phyloP scores from a whole-genome alignment of 2,113 vertebrate genomes.

The Ciconia maguari region DNA sequence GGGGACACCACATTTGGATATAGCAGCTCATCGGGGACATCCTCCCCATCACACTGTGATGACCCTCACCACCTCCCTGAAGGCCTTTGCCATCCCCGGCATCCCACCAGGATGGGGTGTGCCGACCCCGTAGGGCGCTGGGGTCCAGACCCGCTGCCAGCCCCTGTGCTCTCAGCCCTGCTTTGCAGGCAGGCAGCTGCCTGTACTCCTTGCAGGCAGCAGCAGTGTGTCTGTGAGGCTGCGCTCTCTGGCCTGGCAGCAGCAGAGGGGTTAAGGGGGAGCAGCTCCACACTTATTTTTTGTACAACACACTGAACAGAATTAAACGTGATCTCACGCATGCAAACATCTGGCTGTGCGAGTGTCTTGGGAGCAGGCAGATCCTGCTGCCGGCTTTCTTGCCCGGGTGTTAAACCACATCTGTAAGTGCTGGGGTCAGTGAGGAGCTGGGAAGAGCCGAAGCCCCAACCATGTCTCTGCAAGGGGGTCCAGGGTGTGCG shows the following conservation, averaged over 20 bases:
- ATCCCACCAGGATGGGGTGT: not conserved
- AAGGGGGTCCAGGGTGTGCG: not conserved
- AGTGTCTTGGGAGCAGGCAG: not conserved
- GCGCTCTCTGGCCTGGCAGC: not conserved
- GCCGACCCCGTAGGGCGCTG: rapidly evolving
- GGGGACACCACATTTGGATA: not conserved
- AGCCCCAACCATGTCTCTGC: not conserved
- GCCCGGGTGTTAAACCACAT: not conserved
- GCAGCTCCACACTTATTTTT: rapidly evolving
- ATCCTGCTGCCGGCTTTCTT: not conserved
- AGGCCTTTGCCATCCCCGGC: not conserved
- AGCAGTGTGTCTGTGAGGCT: not conserved
- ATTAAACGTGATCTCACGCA: not conserved
- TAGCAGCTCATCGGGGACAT: not conserved
- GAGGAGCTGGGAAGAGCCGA: not conserved
- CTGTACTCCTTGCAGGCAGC: not conserved
- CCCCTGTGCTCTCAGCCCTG: not conserved
- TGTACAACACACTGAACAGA: not conserved
- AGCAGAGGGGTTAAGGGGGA: not conserved
- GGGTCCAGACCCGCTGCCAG: not conserved
- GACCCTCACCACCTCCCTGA: not conserved
- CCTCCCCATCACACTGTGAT: rapidly evolving
- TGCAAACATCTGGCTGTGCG: not conserved
- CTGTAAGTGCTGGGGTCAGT: not conserved
- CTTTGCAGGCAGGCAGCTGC: not conserved